phyloP scores from a whole-genome alignment of 2,888 invertebrate genomes.

The Pedicia rivosa region DNA sequence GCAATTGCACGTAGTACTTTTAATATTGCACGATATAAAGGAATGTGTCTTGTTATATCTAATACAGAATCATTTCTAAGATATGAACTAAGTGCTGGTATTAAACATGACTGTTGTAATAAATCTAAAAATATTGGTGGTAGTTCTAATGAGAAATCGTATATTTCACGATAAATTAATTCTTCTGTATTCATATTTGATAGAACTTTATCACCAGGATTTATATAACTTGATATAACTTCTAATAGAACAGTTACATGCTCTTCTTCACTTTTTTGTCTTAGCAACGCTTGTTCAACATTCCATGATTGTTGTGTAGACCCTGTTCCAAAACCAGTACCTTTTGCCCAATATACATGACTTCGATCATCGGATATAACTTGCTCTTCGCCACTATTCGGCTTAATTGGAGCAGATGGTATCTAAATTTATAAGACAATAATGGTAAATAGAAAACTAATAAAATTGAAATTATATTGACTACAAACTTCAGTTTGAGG shows the following conservation, averaged over 20 bases:
- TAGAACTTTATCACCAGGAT: slow-evolving; percentile 43
- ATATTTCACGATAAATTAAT: slow-evolving; percentile 27
- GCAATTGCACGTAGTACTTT: slow-evolving; percentile 65
- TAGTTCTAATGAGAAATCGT: slow-evolving; percentile 33
- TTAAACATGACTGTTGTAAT: slow-evolving; percentile 64
- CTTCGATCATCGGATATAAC: slow-evolving; percentile 50
- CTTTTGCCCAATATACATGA: slow-evolving; percentile 87
- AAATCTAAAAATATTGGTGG: slow-evolving; percentile 61
- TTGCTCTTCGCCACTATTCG: slow-evolving; percentile 21
- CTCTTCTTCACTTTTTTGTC: slow-evolving; percentile 84
- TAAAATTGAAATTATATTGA: not conserved
- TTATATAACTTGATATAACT: slow-evolving; percentile 78
- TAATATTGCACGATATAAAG: slow-evolving; percentile 74
- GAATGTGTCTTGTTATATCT: slow-evolving; percentile 94
- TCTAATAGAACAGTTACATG: slow-evolving; percentile 74
- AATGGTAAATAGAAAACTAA: too few relatives aligned
- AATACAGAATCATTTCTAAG: slow-evolving; percentile 89
- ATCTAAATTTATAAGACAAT: slow-evolving; percentile 3
- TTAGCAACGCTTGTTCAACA: slow-evolving; percentile 80
- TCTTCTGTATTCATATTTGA: slow-evolving; percentile 27
- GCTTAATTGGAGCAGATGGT: slow-evolving; percentile 24
- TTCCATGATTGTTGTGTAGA: slow-evolving; percentile 94
- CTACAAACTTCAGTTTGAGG: slow-evolving; percentile 17
- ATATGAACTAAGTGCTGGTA: slow-evolving; percentile 80
- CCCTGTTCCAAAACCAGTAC: slow-evolving; percentile 92